Conservation (phyloP, 2,888 invertebrate genomes). For the Aporophyla nigra region DNA sequence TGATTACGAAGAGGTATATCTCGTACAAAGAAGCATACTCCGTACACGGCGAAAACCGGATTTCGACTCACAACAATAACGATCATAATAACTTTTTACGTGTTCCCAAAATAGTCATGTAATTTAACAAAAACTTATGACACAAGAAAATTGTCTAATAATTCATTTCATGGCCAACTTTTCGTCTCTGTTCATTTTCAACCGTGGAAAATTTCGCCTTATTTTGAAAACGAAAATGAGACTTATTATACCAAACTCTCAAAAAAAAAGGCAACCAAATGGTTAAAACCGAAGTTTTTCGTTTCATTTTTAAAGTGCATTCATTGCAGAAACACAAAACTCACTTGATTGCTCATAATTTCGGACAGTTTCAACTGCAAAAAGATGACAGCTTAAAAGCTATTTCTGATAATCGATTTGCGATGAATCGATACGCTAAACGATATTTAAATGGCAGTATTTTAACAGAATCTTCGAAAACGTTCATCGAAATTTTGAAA, state of each 20-base stretch:
- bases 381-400: background rate
- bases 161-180: background rate
- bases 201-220: no score
- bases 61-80: constrained; percentile 12
- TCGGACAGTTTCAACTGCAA: background rate
- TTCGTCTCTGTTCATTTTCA: background rate
- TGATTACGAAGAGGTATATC: background rate
- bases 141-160: background rate
- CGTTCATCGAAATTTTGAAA: background rate
- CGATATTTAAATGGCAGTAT: background rate
- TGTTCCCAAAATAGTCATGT: constrained; percentile 14
- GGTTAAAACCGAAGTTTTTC: background rate
- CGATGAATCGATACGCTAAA: background rate
- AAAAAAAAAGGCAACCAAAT: background rate
- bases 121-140: background rate
- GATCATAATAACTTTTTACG: constrained; percentile 26
- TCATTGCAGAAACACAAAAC: background rate
- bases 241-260: background rate
- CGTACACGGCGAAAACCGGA: background rate
- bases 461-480: background rate
- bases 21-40: background rate
- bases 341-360: background rate
- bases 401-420: background rate
- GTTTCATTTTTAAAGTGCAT: background rate
- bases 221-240: background rate